phyloP scores from a whole-genome alignment of 2,797 vertebrate species.

The Brachyrhaphis roseni region DNA sequence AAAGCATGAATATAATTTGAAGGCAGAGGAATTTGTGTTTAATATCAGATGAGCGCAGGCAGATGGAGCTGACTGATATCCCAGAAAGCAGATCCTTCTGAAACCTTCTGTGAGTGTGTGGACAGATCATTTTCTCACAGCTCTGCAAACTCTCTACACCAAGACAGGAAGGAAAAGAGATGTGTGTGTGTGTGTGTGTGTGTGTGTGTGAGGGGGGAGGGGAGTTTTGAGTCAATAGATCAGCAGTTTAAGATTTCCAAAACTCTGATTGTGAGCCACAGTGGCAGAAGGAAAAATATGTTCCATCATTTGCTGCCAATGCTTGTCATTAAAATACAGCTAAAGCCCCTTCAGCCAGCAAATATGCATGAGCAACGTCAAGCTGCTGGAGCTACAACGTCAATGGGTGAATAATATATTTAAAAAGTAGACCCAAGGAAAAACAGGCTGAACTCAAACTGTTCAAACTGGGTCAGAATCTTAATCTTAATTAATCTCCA shows the following conservation, averaged over 20 bases:
- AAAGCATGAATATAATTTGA: not conserved
- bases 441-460: slow-evolving; percentile 5
- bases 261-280: slow-evolving; percentile 45
- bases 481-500: not conserved
- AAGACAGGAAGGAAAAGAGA: slow-evolving; percentile 12
- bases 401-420: slow-evolving; percentile 18
- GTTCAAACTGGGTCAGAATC: not conserved
- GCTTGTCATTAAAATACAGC: slow-evolving; percentile 19
- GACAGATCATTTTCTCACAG: slow-evolving; percentile 30
- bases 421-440: not conserved
- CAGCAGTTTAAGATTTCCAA: slow-evolving; percentile 37
- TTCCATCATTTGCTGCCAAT: slow-evolving; percentile 21
- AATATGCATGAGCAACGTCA: slow-evolving; percentile 1
- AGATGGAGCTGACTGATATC: slow-evolving; percentile 38
- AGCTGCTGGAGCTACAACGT: slow-evolving; percentile 11
- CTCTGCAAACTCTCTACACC: slow-evolving; percentile 30
- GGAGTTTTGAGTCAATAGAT: slow-evolving; percentile 27
- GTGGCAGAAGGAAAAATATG: slow-evolving; percentile 44
- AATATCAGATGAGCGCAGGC: slow-evolving; percentile 31
- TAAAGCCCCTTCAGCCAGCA: slow-evolving; percentile 18
- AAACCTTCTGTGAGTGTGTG: not conserved
- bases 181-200: not conserved
- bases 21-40: slow-evolving; percentile 2
- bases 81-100: slow-evolving; percentile 34
- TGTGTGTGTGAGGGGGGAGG: slow-evolving; percentile 4